Conservation (phyloP, 2,888 invertebrate species). For the Diploptera punctata region DNA sequence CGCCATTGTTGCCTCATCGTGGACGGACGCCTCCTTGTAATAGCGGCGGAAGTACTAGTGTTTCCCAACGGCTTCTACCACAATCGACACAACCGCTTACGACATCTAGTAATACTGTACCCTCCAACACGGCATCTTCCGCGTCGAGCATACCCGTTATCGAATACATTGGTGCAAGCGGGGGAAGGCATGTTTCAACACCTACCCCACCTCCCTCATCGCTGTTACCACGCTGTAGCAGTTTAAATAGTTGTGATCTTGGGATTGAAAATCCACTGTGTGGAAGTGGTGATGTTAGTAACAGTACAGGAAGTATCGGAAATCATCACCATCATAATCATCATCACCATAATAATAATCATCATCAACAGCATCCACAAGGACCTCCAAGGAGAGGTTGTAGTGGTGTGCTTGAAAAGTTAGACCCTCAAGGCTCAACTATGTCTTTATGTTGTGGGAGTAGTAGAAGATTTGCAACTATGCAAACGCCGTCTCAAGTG, state of each 20-base stretch:
- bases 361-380: conserved; percentile 30
- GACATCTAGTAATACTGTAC: conserved; percentile 44
- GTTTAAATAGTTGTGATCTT: conserved; percentile 39
- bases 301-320: conserved; percentile 48
- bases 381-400: conserved; percentile 10
- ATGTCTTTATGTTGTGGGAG: conserved; percentile 41
- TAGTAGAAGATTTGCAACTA: conserved; percentile 18
- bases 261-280: conserved; percentile 23
- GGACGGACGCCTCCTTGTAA: conserved; percentile 35
- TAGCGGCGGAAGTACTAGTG: conserved; percentile 6
- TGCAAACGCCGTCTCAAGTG: background rate
- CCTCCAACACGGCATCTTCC: conserved; percentile 3
- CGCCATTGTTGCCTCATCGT: conserved; percentile 38
- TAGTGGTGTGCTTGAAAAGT: conserved; percentile 16
- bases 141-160: conserved; percentile 55
- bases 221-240: conserved; percentile 41
- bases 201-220: conserved; percentile 46
- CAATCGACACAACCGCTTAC: conserved; percentile 50
- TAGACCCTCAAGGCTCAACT: conserved; percentile 37
- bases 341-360: conserved; percentile 6
- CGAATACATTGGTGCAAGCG: conserved; percentile 69
- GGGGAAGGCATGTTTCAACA: conserved; percentile 62
- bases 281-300: conserved; percentile 41
- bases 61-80: background rate
- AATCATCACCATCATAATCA: conserved; percentile 20